phyloP scores from a whole-genome alignment of 1,140 invertebrate genomes.

The Akabosia matsudoensis region DNA sequence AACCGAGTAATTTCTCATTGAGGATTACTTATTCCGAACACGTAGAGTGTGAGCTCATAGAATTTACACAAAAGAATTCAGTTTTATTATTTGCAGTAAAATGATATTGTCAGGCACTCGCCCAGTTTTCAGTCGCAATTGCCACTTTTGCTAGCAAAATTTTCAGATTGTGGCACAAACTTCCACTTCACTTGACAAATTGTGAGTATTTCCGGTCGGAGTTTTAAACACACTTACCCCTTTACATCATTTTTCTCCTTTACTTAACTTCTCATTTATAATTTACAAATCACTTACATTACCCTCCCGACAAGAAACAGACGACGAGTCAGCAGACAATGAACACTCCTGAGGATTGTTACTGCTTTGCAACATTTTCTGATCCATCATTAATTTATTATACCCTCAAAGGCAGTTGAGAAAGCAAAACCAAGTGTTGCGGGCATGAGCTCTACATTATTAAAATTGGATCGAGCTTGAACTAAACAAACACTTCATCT shows the following conservation, averaged over 20 bases:
- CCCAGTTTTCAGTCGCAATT: too few species aligned
- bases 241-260: too few species aligned
- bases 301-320: background rate
- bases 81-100: too few species aligned
- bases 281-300: constrained; percentile 1
- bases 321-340: background rate
- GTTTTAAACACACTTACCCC: background rate
- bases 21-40: background rate
- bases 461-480: too few species aligned
- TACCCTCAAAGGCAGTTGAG: too few species aligned
- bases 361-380: background rate
- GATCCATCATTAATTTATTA: background rate
- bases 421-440: too few species aligned
- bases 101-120: too few species aligned
- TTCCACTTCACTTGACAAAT: background rate
- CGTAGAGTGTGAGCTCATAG: too few species aligned
- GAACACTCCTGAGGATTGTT: background rate
- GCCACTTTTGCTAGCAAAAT: too few species aligned
- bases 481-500: background rate
- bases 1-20: too few species aligned
- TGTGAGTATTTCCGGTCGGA: background rate
- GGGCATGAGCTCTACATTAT: too few species aligned
- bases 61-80: too few species aligned
- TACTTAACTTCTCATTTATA: constrained; percentile 9
- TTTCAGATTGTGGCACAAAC: background rate